A percentile compares a stretch with the other conserved stretches of the same genome.
These are phyloP conservation scores for Plotosus lineatus DNA, from an alignment of 2,113 vertebrate species.

Conservation along the genomic window DNA sequence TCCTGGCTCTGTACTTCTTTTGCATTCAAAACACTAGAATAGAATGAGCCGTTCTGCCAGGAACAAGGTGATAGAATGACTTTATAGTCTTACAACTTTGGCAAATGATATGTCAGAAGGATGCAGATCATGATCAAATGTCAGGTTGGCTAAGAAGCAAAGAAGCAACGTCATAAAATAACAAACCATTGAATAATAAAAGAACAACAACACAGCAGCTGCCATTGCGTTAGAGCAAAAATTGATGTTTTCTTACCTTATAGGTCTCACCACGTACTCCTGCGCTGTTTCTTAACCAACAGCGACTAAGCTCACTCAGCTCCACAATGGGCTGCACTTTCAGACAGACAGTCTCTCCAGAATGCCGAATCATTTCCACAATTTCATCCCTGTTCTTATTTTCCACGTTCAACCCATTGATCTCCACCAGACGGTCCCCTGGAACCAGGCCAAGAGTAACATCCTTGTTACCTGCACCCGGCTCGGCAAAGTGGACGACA, in stretches of 20 bases:
- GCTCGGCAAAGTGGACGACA: constrained; percentile 93
- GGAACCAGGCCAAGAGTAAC: constrained; percentile 87
- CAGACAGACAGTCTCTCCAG: constrained; percentile 85
- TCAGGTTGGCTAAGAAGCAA: not conserved
- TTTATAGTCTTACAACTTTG: not conserved
- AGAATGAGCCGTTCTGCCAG: not conserved
- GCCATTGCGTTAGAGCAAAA: not conserved
- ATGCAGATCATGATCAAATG: not conserved
- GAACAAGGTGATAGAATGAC: not conserved
- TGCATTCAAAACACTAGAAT: not conserved
- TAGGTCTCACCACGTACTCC: constrained; percentile 69
- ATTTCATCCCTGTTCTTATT: constrained; percentile 92
- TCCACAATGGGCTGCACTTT: constrained; percentile 97
- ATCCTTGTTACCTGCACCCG: constrained; percentile 86
- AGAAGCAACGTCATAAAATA: not conserved
- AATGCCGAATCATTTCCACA: constrained; percentile 98
- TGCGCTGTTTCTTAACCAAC: constrained; percentile 83
- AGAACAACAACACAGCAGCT: not conserved
- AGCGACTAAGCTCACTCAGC: constrained; percentile 89
- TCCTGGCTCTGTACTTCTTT: not conserved
- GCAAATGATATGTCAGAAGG: not conserved
- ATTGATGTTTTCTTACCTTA: constrained; percentile 78
- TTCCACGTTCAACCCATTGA: constrained; percentile 91
- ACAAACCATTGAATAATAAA: not conserved
- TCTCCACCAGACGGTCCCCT: constrained; percentile 91